Evolutionary conservation across 2,797 vertebrate genomes (phyloP).

Genomic region (Lacerta bilineata): DNA sequence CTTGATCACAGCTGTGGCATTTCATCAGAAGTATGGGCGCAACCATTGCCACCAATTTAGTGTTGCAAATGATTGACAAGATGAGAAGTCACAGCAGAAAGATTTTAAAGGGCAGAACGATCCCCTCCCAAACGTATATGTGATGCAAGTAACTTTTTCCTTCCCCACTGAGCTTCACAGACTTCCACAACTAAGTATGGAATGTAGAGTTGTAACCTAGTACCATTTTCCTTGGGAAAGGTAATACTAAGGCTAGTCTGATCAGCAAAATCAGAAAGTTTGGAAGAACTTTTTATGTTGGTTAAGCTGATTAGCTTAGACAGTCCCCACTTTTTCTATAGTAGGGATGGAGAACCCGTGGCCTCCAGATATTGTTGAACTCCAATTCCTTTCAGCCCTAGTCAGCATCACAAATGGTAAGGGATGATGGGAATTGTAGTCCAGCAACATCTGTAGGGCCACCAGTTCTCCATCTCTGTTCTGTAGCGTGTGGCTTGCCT

Average conservation of each 20-base stretch:
- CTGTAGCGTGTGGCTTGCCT: not conserved
- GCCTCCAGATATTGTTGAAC: too few relatives aligned
- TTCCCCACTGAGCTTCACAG: not conserved
- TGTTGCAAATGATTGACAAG: not conserved
- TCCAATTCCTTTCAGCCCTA: too few relatives aligned
- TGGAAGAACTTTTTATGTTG: not conserved
- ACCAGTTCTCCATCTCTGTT: too few relatives aligned
- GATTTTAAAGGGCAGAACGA: too few relatives aligned
- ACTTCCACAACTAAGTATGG: not conserved
- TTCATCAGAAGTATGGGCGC: not conserved
- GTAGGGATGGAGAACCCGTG: too few relatives aligned
- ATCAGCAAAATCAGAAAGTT: not conserved
- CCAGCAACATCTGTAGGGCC: not conserved
- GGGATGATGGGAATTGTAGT: too few relatives aligned
- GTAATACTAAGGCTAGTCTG: not conserved
- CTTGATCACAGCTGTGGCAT: not conserved
- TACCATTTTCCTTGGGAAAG: not conserved
- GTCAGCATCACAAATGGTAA: too few relatives aligned
- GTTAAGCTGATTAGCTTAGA: not conserved
- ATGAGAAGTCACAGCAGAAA: not conserved
- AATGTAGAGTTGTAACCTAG: not conserved
- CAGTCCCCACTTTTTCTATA: not conserved
- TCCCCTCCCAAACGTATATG: accelerated
- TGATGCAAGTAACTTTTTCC: not conserved
- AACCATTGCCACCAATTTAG: not conserved